A percentile compares a stretch with the other conserved stretches of the same genome.
Evolutionary conservation across 2,797 vertebrate species (phyloP).

Genomic region (Cryptoblepharus egeriae): DNA sequence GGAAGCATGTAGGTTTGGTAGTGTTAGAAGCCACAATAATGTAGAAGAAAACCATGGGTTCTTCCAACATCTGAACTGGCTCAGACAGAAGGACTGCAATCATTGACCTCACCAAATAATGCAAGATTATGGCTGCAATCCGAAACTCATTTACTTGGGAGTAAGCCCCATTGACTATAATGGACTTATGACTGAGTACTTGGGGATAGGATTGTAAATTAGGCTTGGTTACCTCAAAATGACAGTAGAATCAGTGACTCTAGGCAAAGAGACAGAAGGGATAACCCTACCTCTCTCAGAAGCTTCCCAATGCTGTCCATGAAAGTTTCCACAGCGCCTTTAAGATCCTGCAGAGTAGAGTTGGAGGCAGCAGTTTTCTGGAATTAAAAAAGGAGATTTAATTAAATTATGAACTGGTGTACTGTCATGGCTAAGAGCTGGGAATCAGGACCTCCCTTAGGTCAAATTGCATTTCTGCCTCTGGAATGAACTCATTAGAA

Average conservation of each 20-base stretch:
- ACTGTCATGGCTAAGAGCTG: too few species aligned
- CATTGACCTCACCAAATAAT: neutral
- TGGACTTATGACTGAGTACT: too few species aligned
- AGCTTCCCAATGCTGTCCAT: constrained; percentile 85
- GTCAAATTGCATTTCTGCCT: too few species aligned
- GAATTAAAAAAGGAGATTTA: constrained; percentile 34
- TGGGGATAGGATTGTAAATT: too few species aligned
- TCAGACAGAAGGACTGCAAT: neutral
- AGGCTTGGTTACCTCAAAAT: neutral
- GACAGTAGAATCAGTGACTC: neutral
- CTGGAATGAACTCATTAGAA: too few species aligned
- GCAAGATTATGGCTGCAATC: neutral
- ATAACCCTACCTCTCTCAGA: constrained; percentile 86
- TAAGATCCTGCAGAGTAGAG: constrained; percentile 77
- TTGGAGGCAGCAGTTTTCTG: constrained; percentile 82
- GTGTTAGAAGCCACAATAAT: too few species aligned
- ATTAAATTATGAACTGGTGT: neutral
- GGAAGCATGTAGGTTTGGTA: too few species aligned
- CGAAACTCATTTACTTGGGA: too few species aligned
- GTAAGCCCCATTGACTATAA: too few species aligned
- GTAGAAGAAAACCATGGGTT: too few species aligned
- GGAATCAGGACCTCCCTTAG: too few species aligned
- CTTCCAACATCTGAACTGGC: too few species aligned
- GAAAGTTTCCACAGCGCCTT: constrained; percentile 82
- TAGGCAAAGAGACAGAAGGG: accelerated